Conservation (phyloP, 2,888 invertebrate species). For the Cataglyphis rosenhaueri region DNA sequence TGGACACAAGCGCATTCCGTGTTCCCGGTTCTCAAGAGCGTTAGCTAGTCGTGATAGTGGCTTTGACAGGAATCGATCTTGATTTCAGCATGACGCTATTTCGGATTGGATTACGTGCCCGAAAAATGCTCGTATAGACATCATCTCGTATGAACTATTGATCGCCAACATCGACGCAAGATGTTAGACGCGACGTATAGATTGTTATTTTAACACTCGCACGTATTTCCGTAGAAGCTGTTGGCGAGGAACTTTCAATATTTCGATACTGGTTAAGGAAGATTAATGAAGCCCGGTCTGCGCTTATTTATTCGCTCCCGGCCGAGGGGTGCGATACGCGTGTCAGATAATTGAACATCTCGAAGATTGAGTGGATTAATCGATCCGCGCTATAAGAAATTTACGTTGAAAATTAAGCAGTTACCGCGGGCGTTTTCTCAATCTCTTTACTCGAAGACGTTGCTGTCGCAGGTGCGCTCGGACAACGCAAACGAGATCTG, state of each 20-base stretch:
- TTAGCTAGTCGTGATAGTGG: neutral
- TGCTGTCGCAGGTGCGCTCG: constrained; percentile 19
- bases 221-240: neutral
- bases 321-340: constrained; percentile 8
- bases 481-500: constrained; percentile 26
- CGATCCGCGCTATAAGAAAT: constrained; percentile 11
- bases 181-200: constrained; percentile 47
- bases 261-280: constrained; percentile 48
- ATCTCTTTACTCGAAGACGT: neutral
- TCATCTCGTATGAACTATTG: constrained; percentile 27
- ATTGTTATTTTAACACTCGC: constrained; percentile 52
- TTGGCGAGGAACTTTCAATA: constrained; percentile 31
- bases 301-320: constrained; percentile 24
- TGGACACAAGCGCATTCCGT: constrained; percentile 32
- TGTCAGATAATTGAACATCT: constrained; percentile 47
- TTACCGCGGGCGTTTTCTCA: neutral
- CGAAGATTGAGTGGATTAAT: constrained; percentile 48
- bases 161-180: constrained; percentile 50
- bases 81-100: constrained; percentile 12
- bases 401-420: constrained; percentile 29
- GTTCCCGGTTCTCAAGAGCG: constrained; percentile 18
- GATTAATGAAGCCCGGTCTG: constrained; percentile 41
- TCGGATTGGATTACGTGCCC: constrained; percentile 20
- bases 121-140: neutral
- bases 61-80: constrained; percentile 19